These are phyloP conservation scores for Diglossa cyanea DNA, from an alignment of 2,797 vertebrate species.

Conservation along the genomic window DNA sequence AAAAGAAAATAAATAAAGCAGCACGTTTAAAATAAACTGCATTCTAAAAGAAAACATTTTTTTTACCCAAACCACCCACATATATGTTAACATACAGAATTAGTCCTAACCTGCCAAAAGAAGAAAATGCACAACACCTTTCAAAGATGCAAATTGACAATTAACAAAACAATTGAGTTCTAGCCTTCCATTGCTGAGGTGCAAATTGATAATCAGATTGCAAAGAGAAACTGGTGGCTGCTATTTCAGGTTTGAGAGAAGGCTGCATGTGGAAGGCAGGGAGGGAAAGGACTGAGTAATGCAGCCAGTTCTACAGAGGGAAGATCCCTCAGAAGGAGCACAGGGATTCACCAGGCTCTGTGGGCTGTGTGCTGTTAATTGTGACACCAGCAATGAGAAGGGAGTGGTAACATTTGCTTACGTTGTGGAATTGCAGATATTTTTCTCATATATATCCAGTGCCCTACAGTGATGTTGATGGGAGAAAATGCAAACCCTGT, in stretches of 20 bases:
- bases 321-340: not conserved
- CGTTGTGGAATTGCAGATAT: not conserved
- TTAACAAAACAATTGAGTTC: constrained; percentile 81
- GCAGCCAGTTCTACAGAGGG: not conserved
- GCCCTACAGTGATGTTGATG: not conserved
- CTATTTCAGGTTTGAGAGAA: constrained; percentile 66
- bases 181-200: constrained; percentile 74
- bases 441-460: not conserved
- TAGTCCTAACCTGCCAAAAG: constrained; percentile 77
- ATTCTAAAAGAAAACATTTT: constrained; percentile 30
- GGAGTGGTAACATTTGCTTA: not conserved
- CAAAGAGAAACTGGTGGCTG: constrained; percentile 59
- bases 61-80: not conserved
- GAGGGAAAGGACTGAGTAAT: not conserved
- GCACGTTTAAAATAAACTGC: constrained; percentile 28
- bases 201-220: constrained; percentile 78
- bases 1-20: constrained; percentile 28
- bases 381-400: not conserved
- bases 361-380: not conserved
- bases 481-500: not conserved
- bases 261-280: constrained; percentile 45
- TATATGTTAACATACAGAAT: constrained; percentile 74
- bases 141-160: constrained; percentile 82
- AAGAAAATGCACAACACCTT: constrained; percentile 78
- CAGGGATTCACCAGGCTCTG: not conserved